Conservation (phyloP, 1,140 invertebrate species). For the Meloidogyne chitwoodi region DNA sequence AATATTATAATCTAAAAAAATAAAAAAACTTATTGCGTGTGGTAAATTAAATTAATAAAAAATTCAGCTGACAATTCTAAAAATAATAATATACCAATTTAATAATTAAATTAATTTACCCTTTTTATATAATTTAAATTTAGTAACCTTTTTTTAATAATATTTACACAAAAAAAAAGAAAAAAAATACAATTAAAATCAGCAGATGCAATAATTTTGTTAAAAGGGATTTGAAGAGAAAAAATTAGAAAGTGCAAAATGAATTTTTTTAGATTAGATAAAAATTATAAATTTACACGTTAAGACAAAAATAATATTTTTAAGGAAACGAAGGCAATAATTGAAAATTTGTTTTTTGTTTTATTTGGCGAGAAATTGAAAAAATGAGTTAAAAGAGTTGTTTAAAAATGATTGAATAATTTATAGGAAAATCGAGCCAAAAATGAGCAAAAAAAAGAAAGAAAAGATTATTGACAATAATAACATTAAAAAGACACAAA, state of each 20-base stretch:
- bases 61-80: too few species aligned
- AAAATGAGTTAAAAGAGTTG: neutral
- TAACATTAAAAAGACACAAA: too few species aligned
- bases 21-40: too few species aligned
- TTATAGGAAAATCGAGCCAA: neutral
- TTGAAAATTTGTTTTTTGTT: neutral
- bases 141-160: neutral
- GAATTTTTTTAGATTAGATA: neutral
- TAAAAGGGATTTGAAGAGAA: neutral
- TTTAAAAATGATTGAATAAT: neutral
- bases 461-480: too few species aligned
- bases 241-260: neutral
- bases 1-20: too few species aligned
- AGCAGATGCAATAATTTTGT: neutral
- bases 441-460: neutral
- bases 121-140: too few species aligned
- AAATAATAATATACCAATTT: too few species aligned
- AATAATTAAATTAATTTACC: too few species aligned
- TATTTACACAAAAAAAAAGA: neutral
- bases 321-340: neutral
- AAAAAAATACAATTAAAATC: neutral
- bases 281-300: neutral
- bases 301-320: neutral
- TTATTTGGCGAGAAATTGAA: neutral
- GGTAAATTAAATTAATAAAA: too few species aligned